Percentiles rank a stretch among this genome's conserved stretches.
These are phyloP conservation scores for Podocnemis expansa DNA, from an alignment of 2,113 vertebrate species.

Conservation along the genomic window DNA sequence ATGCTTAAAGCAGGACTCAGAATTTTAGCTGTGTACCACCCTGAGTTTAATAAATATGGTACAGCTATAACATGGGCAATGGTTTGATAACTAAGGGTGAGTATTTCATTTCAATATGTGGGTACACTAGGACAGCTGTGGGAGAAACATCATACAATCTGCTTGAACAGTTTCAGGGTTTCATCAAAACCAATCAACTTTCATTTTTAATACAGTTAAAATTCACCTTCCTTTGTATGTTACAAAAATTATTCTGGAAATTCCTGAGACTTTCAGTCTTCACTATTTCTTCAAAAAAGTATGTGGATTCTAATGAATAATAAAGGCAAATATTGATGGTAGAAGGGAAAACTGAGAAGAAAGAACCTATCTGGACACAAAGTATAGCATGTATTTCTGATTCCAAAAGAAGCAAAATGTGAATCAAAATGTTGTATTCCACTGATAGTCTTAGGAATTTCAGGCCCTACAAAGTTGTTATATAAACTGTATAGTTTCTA, in stretches of 20 bases:
- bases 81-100: background rate
- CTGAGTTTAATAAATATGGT: background rate
- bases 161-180: background rate
- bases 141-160: background rate
- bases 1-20: background rate
- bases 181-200: background rate
- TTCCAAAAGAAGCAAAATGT: background rate
- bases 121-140: background rate
- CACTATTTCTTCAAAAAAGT: background rate
- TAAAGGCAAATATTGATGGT: background rate
- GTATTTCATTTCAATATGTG: accelerated
- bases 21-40: background rate
- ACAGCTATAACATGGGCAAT: accelerated
- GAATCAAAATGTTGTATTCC: background rate
- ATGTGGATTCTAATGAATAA: background rate
- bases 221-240: background rate
- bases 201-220: background rate
- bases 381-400: background rate
- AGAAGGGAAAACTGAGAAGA: background rate
- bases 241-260: background rate
- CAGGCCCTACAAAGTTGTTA: background rate
- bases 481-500: background rate
- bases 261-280: background rate
- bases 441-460: background rate
- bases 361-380: background rate